These are phyloP conservation scores for Stercorarius parasiticus DNA, from an alignment of 2,113 vertebrate genomes.

Conservation along the genomic window DNA sequence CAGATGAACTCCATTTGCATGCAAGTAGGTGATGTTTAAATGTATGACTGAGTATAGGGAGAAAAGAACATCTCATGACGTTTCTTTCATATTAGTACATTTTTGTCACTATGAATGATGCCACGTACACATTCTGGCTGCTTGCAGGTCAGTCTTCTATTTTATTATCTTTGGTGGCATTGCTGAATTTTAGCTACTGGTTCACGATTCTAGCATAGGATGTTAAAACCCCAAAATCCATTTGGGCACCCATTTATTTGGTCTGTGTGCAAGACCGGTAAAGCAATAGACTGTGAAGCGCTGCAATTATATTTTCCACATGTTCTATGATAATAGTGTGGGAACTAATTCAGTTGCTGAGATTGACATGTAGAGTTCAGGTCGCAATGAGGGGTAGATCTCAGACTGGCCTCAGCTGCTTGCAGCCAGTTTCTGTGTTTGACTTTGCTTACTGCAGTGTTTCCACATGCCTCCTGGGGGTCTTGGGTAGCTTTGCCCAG, in stretches of 20 bases:
- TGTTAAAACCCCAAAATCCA: neutral
- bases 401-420: neutral
- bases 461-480: neutral
- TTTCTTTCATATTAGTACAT: neutral
- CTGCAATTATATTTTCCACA: neutral
- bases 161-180: neutral
- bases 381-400: neutral
- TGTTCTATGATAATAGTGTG: accelerated
- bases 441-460: neutral
- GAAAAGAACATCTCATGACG: neutral
- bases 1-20: neutral
- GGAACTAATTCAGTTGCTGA: neutral
- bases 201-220: accelerated
- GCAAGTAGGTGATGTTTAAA: neutral
- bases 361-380: neutral
- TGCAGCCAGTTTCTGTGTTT: neutral
- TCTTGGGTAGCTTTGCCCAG: neutral
- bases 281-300: neutral
- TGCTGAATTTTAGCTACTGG: neutral
- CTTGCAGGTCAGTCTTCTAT: neutral
- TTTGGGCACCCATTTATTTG: neutral
- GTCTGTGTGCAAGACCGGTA: neutral
- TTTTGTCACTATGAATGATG: neutral
- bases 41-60: neutral
- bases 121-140: neutral